These are phyloP conservation scores for Hylia prasina DNA, from an alignment of 2,113 vertebrate genomes.

Conservation along the genomic window DNA sequence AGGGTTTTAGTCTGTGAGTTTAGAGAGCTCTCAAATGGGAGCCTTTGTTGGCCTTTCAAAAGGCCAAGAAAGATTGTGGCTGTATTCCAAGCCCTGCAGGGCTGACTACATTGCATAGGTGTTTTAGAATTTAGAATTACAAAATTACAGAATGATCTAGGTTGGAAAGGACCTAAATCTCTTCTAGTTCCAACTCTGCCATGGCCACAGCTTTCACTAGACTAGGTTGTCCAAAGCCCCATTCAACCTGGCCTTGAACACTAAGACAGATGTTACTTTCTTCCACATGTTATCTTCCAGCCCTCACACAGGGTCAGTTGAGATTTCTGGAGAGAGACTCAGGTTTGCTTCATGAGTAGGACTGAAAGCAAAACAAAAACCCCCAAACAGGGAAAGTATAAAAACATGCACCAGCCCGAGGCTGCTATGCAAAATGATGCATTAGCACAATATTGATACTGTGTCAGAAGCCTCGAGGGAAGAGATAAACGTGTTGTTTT, in stretches of 20 bases:
- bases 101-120: background rate
- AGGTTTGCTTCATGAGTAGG: background rate
- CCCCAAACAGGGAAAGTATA: background rate
- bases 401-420: background rate
- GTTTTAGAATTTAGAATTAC: background rate
- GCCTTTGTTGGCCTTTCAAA: background rate
- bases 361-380: background rate
- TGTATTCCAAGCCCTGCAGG: background rate
- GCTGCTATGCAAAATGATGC: background rate
- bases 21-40: background rate
- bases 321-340: background rate
- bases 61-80: background rate
- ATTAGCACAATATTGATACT: background rate
- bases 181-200: background rate
- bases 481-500: background rate
- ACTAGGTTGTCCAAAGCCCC: background rate
- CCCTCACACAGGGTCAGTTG: background rate
- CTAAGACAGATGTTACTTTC: background rate
- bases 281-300: background rate
- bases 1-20: background rate
- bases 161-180: background rate
- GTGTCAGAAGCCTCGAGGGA: background rate
- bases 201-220: rapidly evolving
- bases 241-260: background rate
- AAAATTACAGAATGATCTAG: background rate